Evolutionary conservation across 2,888 invertebrate species (phyloP), one percentile per base, ranked within the genome.

Genomic region (Microchrysa polita): DNA sequence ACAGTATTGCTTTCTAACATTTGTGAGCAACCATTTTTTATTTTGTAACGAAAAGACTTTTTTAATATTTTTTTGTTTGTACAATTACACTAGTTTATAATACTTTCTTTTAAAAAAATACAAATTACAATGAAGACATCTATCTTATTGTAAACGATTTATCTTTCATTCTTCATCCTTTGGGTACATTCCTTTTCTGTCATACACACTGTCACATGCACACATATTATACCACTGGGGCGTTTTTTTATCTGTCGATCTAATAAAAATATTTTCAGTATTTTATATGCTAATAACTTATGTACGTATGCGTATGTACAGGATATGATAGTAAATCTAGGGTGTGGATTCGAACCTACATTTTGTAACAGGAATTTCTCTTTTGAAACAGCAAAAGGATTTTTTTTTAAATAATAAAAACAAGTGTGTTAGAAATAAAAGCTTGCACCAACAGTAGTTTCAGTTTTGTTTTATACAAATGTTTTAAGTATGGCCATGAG

Each of bases 331-430:
- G 4, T 34, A 34, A 34, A 34, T 34, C 27, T 34, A 34, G 7
- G 7, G 27, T 22, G 44, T 65, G 14, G 22, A 65, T 42, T 69
- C 16, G 40, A 34, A 69, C 2, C 42, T 69, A 69, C 5, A 34
- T 34, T 34, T 57, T 55, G 57, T 69, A 69, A 69, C 69, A 69
- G 55, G 34, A 27, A 67, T n/a, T 67, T n/a, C 53, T 42, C 10
- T 42, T 23, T n/a, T 12, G 52, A 53, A 65, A 4, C 22, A 20
- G 18, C 22, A 67, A 48, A 52, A 67, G 27, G 52, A 53, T 10
- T 20, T 2, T 23, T n/a, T n/a, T n/a, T n/a, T n/a, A n/a, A 67
- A 52, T 42, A 27, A 67, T 67, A 34, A 34, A 34, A 34, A n/a
- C n/a, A n/a, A 34, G 7, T 52, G 52, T 52, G 27, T 67, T 67